Evolutionary conservation across 1,140 invertebrate species (phyloP).

Genomic region (Onthophagus taurus): DNA sequence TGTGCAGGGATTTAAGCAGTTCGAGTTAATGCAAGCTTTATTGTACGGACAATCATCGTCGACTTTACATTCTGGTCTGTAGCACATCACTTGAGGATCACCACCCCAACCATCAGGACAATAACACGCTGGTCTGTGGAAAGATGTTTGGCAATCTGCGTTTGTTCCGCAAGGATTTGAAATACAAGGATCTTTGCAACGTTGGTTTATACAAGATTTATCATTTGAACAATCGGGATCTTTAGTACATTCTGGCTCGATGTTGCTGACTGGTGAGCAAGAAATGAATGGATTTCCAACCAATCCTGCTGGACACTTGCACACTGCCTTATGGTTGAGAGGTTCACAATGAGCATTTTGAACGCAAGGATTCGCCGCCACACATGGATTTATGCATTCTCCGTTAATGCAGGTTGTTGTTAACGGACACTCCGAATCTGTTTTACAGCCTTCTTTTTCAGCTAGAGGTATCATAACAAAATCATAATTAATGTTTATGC

Average conservation of each 20-base stretch:
- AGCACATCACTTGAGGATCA: constrained; percentile 75
- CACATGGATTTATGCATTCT: constrained; percentile 69
- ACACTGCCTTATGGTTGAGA: constrained; percentile 63
- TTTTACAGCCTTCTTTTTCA: constrained; percentile 51
- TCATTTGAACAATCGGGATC: constrained; percentile 65
- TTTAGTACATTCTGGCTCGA: constrained; percentile 53
- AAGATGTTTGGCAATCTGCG: constrained; percentile 62
- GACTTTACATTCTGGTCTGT: constrained; percentile 74
- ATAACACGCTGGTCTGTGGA: constrained; percentile 67
- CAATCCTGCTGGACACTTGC: constrained; percentile 63
- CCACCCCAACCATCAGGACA: constrained; percentile 78
- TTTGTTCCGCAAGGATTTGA: constrained; percentile 68
- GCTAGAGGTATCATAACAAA: constrained; percentile 18
- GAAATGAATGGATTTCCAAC: constrained; percentile 72
- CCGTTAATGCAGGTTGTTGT: constrained; percentile 64
- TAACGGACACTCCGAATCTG: constrained; percentile 59
- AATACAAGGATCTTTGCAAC: constrained; percentile 70
- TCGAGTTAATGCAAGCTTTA: constrained; percentile 66
- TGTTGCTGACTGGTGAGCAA: constrained; percentile 51
- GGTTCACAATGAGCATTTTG: constrained; percentile 68
- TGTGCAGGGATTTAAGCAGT: constrained; percentile 70
- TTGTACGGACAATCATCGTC: constrained; percentile 81
- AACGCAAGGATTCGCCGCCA: constrained; percentile 64
- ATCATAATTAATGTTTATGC: background rate
- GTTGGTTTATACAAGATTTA: constrained; percentile 65